These are phyloP conservation scores for Cristatella mucedo DNA, from an alignment of 2,888 invertebrate genomes.

Conservation along the genomic window DNA sequence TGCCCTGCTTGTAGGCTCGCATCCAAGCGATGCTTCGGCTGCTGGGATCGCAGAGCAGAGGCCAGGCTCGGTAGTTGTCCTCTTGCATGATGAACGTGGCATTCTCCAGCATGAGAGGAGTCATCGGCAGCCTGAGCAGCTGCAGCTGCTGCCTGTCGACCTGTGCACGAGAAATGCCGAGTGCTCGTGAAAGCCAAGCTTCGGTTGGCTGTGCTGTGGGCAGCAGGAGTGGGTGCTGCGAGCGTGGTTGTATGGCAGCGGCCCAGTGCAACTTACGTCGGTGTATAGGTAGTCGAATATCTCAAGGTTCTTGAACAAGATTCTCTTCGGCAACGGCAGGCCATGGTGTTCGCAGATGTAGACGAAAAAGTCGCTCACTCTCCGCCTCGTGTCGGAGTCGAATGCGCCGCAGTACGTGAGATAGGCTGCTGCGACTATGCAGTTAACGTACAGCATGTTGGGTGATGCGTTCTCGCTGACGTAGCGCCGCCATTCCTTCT, in stretches of 20 bases:
- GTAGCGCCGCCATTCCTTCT: constrained; percentile 27
- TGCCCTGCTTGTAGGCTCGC: constrained; percentile 19
- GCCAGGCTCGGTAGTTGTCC: constrained; percentile 32
- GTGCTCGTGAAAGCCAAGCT: too few relatives aligned
- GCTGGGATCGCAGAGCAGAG: constrained; percentile 35
- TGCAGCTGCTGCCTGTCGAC: constrained; percentile 28
- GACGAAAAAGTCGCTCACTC: constrained; percentile 34
- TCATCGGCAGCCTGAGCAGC: constrained; percentile 24
- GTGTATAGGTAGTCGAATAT: constrained; percentile 30
- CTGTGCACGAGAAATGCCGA: too few relatives aligned
- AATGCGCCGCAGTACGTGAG: constrained; percentile 34
- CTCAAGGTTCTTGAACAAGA: constrained; percentile 27
- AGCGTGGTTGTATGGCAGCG: too few relatives aligned
- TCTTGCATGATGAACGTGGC: constrained; percentile 34
- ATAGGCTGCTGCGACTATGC: constrained; percentile 33
- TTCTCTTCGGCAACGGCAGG: constrained; percentile 23
- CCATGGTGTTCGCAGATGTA: constrained; percentile 33
- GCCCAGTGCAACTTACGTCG: constrained; percentile 26
- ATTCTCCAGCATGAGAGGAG: constrained; percentile 34
- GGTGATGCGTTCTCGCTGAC: constrained; percentile 31
- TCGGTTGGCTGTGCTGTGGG: too few relatives aligned
- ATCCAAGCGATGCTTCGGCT: constrained; percentile 31
- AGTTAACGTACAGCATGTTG: constrained; percentile 32
- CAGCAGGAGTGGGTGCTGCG: too few relatives aligned
- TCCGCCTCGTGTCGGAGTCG: constrained; percentile 29